Conservation (phyloP, 2,113 vertebrate genomes). For the Montifringilla adamsi region DNA sequence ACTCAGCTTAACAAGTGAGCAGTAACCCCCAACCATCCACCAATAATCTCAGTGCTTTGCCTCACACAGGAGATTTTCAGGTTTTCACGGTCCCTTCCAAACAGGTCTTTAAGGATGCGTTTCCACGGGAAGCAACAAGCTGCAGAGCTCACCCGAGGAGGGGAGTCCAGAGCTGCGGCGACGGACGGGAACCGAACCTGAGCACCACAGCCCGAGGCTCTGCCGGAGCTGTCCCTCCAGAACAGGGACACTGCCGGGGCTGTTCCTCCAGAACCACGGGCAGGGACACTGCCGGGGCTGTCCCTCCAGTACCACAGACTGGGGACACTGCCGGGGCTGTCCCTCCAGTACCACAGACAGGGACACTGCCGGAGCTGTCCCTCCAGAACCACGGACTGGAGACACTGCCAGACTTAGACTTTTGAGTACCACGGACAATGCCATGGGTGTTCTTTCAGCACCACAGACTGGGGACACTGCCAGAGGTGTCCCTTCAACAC, state of each 20-base stretch:
- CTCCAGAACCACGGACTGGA: neutral
- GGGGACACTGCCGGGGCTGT: neutral
- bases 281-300: neutral
- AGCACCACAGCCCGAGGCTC: neutral
- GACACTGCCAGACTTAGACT: neutral
- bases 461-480: neutral
- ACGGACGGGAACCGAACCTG: neutral
- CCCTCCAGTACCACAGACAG: accelerated
- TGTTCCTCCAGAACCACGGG: accelerated
- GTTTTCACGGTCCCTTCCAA: neutral
- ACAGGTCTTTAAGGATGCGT: accelerated
- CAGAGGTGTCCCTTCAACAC: neutral
- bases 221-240: neutral
- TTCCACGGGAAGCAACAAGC: neutral
- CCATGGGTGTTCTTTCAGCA: neutral
- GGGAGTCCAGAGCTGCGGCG: accelerated
- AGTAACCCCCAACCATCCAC: no score
- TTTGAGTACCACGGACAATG: neutral
- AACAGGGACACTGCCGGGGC: no score
- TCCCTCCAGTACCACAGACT: accelerated
- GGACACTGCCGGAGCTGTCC: neutral
- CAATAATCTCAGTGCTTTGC: accelerated
- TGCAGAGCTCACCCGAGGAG: neutral
- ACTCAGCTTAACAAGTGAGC: neutral
- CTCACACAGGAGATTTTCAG: neutral